These are phyloP conservation scores for Pristiophorus japonicus DNA, from an alignment of 2,113 vertebrate genomes.

Conservation along the genomic window DNA sequence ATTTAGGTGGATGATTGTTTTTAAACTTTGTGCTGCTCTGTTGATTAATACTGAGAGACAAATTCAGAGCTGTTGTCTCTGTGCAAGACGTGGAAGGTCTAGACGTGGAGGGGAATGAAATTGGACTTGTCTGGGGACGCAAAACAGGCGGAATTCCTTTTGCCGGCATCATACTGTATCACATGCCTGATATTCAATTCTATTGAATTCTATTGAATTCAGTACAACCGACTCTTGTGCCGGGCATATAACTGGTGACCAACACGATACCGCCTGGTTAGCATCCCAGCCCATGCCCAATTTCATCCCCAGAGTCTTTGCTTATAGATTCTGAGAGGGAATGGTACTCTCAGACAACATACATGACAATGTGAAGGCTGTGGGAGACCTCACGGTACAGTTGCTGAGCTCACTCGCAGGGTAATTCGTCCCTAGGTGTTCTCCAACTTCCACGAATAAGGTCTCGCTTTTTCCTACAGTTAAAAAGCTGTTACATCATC, in stretches of 20 bases:
- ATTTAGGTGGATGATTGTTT: background rate
- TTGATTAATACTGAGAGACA: background rate
- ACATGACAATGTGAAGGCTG: background rate
- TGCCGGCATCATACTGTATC: background rate
- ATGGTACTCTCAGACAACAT: background rate
- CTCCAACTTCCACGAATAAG: background rate
- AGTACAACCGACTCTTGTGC: background rate
- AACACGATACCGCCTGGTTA: background rate
- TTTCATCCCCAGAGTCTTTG: background rate
- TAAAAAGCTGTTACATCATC: background rate
- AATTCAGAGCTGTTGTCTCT: background rate
- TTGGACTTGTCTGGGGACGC: background rate
- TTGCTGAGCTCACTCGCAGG: background rate
- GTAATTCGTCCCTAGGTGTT: background rate
- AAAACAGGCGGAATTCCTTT: background rate
- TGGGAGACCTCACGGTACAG: background rate
- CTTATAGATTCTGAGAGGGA: background rate
- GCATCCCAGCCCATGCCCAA: background rate
- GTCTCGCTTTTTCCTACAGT: background rate
- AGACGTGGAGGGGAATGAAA: background rate
- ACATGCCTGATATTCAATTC: background rate
- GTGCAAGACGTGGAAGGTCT: background rate
- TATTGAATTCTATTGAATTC: background rate
- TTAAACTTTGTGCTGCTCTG: background rate
- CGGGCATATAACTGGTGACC: background rate